A percentile compares a stretch with the other conserved stretches of the same genome.
These are phyloP conservation scores for Zygothrica quintamaculata DNA, from an alignment of 2,888 invertebrate species.

Conservation along the genomic window DNA sequence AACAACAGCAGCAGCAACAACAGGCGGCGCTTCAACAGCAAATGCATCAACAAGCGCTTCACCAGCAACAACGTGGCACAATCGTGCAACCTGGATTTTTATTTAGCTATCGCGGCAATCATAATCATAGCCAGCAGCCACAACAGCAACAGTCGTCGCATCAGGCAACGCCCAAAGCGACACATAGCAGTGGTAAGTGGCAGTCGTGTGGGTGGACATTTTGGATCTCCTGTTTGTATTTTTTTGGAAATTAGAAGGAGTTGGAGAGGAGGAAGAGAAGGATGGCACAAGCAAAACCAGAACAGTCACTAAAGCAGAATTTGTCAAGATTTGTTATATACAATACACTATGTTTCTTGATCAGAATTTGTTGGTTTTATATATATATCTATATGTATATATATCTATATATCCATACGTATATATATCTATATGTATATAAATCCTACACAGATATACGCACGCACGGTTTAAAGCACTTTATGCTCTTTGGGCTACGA, in stretches of 20 bases:
- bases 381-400: no score
- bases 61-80: slow-evolving; percentile 71
- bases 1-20: slow-evolving; percentile 39
- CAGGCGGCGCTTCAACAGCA: slow-evolving; percentile 53
- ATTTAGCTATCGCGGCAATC: slow-evolving; percentile 78
- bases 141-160: slow-evolving; percentile 48
- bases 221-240: slow-evolving; percentile 17
- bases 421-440: slow-evolving; percentile 4
- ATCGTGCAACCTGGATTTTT: slow-evolving; percentile 81
- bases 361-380: slow-evolving; percentile 8
- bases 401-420: neutral
- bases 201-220: slow-evolving; percentile 8
- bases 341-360: slow-evolving; percentile 9
- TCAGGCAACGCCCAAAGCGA: slow-evolving; percentile 56
- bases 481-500: slow-evolving; percentile 30
- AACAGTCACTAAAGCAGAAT: slow-evolving; percentile 28
- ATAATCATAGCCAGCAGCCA: slow-evolving; percentile 53
- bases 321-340: slow-evolving; percentile 25
- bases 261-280: slow-evolving; percentile 18
- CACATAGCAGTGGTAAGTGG: slow-evolving; percentile 75
- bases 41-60: slow-evolving; percentile 57
- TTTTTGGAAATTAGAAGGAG: slow-evolving; percentile 16
- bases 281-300: neutral
- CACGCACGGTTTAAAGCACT: slow-evolving; percentile 58
- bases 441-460: slow-evolving; percentile 44